Base-by-base conservation (phyloP, 1,140 invertebrate genomes). In the Meteorus sp. region DNA sequence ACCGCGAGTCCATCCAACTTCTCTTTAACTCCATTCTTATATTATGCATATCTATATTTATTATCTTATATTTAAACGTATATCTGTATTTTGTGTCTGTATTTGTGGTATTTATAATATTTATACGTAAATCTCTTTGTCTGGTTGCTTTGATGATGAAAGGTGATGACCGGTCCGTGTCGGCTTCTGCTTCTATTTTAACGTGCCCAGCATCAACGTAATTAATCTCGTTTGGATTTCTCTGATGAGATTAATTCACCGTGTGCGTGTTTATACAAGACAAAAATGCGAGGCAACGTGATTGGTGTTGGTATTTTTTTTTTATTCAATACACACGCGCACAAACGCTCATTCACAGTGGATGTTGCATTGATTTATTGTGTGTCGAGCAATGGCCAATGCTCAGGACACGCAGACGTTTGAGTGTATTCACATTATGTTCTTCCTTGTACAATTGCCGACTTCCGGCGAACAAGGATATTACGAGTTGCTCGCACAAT, bases 211-310 rank as follows among this genome's bases (percentile, higher is more conserved):
- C 37, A 25, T 35, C 39, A 39, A 35, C 19, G 55, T 48, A 56
- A 56, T 56, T 56, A 56, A 56, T 56, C 55, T 56, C 55, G 29
- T 56, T 56, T 48, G 27, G 43, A 56, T 44, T 48, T 48, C 45
- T 29, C 25, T 19, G 7, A 45, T 11, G 23, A 17, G 19, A 20
- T 48, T 44, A 44, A 33, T 47, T 27, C n/a, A 53, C 11, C 19
- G 35, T 41, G 15, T 39, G 8, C 11, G 9, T 43, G 33, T 35
- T 8, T 35, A 35, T 35, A 35, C 33, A 35, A 35, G 3, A 35
- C 9, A 35, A 13, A 35, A 8, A 35, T 19, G 27, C 45, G 45
- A 11, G 29, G 27, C 25, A 4, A 13, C n/a, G n/a, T n/a, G n/a
- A n/a, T n/a, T n/a, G n/a, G n/a, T n/a, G n/a, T n/a, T n/a, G n/a